Conservation (phyloP, 2,113 vertebrate genomes). For the Bos indicus region DNA sequence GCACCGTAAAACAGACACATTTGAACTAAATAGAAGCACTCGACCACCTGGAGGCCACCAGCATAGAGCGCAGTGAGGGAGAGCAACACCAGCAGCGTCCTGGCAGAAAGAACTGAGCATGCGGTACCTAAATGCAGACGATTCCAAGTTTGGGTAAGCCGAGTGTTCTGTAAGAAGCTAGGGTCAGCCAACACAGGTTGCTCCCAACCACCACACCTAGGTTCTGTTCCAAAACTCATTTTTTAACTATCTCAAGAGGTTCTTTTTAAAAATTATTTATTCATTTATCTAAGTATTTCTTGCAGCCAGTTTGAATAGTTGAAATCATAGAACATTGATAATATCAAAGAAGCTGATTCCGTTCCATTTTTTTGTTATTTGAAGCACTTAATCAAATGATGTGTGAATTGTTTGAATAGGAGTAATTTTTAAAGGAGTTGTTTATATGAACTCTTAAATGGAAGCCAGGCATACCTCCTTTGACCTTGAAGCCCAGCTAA, state of each 20-base stretch:
- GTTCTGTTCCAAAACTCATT: neutral
- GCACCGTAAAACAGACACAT: neutral
- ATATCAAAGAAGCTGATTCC: neutral
- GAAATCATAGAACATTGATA: neutral
- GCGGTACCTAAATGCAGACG: neutral
- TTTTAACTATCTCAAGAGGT: neutral
- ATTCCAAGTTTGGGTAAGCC: neutral
- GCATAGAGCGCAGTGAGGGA: neutral
- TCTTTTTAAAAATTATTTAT: neutral
- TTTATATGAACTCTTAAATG: neutral
- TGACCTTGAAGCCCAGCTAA: neutral
- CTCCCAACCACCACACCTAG: neutral
- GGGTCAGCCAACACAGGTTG: neutral
- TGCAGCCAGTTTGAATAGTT: neutral
- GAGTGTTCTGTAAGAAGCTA: neutral
- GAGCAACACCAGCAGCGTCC: neutral
- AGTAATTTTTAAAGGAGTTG: neutral
- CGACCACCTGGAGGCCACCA: neutral
- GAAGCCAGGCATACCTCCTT: neutral
- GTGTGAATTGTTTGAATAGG: neutral
- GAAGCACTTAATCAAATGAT: slow-evolving; percentile 11
- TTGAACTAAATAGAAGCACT: neutral
- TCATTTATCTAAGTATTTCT: neutral
- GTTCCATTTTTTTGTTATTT: neutral
- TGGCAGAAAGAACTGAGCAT: slow-evolving; percentile 26